Percentiles rank a stretch among this genome's conserved stretches.
Conservation (phyloP, 92 coral and sea anemone genomes). For the Zoanthus gigantus region DNA sequence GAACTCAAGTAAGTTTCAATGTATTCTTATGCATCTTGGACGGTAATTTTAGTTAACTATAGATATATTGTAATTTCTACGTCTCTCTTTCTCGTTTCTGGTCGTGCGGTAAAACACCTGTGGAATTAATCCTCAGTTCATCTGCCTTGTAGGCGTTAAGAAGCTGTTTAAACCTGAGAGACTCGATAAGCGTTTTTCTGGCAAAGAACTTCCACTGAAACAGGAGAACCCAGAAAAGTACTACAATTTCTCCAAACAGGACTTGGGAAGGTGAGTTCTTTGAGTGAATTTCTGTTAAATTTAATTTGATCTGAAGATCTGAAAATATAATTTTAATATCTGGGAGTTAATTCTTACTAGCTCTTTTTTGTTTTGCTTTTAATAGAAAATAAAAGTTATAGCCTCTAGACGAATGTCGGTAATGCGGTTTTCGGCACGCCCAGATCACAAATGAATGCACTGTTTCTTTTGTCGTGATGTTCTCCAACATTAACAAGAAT, state of each 20-base stretch:
- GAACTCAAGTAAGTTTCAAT: too few relatives aligned
- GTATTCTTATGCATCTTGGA: too few relatives aligned
- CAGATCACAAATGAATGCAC: background rate
- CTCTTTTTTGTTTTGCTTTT: background rate
- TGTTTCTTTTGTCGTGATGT: background rate
- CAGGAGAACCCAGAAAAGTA: slow-evolving; percentile 77
- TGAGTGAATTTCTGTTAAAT: background rate
- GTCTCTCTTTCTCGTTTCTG: background rate
- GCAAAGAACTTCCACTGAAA: slow-evolving; percentile 72
- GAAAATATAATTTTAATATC: background rate
- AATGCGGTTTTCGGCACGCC: background rate
- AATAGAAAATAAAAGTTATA: background rate
- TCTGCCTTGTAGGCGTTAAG: slow-evolving; percentile 33
- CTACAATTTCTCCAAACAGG: slow-evolving; percentile 81
- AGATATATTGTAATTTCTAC: too few relatives aligned
- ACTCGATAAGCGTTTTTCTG: slow-evolving; percentile 61
- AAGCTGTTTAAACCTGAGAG: slow-evolving; percentile 63
- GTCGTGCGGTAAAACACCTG: background rate
- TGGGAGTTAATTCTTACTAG: background rate
- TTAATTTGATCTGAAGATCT: background rate
- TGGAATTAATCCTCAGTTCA: slow-evolving; percentile 6
- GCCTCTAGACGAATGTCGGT: background rate
- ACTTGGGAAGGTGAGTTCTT: slow-evolving; percentile 81
- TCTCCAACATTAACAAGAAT: background rate
- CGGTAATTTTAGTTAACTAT: too few relatives aligned